Base-by-base conservation (phyloP, 2,888 invertebrate genomes). In the Parnassius mnemosyne region DNA sequence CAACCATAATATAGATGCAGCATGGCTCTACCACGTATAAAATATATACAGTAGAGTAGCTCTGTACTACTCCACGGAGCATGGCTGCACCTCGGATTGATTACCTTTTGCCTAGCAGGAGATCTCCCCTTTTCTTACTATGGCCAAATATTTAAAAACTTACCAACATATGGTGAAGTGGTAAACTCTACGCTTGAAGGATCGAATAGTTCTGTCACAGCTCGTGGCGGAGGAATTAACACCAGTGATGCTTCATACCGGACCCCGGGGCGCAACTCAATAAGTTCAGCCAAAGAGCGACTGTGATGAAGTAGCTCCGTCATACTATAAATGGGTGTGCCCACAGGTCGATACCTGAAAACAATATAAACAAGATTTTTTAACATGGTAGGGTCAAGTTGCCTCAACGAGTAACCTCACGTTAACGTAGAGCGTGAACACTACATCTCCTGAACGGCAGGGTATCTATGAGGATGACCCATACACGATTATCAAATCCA, bases 221-320 rank as follows among this genome's bases (percentile, higher is more conserved):
- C 95, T 13, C 95, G 94, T 0, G 96, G 94, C 66, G 97, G 96
- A 0, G 97, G 97, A 61, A 97, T 95, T 66, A 97, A 95, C 66
- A 95, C 95, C 49, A 98, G 93, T 0, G 96, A 96, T 2, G 97
- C 94, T 82, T 97, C 97, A 76, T 98, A 98, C 49, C 93, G 94
- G 0, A 94, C 95, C 53, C 95, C 94, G 0, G 97, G 94, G 64
- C 95, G 94, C 9, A 98, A 87, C 69, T 96, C 96, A 71, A 95
- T 95, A 61, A 98, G 92, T 20, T 94, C 94, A 67, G 96, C 97
- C 56, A 93, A 93, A 0, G 95, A 96, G 0, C 97, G 94, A 10
- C 97, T 95, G 71, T 93, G 93, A 79, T 98, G 97, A 44, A 98
- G 94, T 34, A 97, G 82, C 25, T 97, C 96, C 0, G 97, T 96